Evolutionary conservation across 2,113 vertebrate genomes (phyloP), one percentile per base, ranked within the genome.

Genomic region (Nestor notabilis): DNA sequence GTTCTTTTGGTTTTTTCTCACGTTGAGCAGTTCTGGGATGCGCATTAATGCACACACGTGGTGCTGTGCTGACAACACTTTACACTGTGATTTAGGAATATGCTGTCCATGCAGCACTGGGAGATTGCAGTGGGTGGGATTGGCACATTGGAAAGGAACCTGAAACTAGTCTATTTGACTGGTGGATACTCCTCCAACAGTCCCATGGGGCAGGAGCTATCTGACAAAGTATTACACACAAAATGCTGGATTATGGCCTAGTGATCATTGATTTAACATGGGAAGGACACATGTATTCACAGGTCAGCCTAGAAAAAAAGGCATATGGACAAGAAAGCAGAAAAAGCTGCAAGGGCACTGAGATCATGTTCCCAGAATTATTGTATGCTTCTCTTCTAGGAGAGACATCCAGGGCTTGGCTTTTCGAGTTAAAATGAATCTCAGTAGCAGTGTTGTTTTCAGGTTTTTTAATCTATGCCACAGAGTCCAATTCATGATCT

Each of bases 1-100:
- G 91, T 84, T 95, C 95, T 97, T 97, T 92, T 84, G 87, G 52
- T 96, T 97, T 95, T 91, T 96, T 95, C 52, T 95, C 91, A 68
- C 68, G 72, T 94, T 89, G 86, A 94, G 64, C 77, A 79, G 61
- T 89, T 86, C 86, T 60, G 64, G 93, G 47, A 58, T 80, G 78
- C 80, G 78, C 69, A 77, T 79, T 72, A 79, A 89, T 75, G 83
- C 64, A 69, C 60, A 74, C 79, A 90, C 21, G 53, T 88, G 89
- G 78, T 95, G 85, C 88, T 84, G 5, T 78, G 83, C 94, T 94
- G 84, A 93, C 81, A 71, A 47, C 55, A 78, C 74, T 66, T 81
- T 93, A 50, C 1, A 3, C 33, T 84, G 33, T 87, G 75, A 18
- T 75, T 82, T 64, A 86, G 68, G 76, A 93, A 47, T 0, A 0